Percentiles rank a stretch among this genome's conserved stretches.
phyloP scores from a whole-genome alignment of 1,140 invertebrate genomes.

The Polyergus mexicanus region DNA sequence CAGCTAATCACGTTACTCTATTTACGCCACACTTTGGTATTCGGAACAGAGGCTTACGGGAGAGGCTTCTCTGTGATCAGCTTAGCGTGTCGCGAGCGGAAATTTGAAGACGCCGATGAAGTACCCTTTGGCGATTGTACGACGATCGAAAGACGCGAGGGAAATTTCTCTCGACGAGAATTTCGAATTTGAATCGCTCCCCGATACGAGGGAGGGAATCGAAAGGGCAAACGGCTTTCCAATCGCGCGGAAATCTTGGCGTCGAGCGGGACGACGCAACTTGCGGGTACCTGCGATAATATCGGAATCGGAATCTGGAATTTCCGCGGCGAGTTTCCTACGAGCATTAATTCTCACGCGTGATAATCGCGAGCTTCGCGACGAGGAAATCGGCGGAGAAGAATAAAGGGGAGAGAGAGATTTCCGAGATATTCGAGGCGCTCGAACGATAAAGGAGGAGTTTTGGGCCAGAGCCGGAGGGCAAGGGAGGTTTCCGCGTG shows the following conservation, averaged over 20 bases:
- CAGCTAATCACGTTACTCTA: conserved; percentile 46
- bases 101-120: conserved; percentile 53
- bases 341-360: conserved; percentile 68
- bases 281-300: conserved; percentile 60
- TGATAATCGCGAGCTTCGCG: conserved; percentile 67
- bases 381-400: conserved; percentile 13
- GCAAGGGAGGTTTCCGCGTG: conserved; percentile 81
- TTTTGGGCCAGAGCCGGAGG: conserved; percentile 80
- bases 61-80: conserved; percentile 42
- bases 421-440: conserved; percentile 62
- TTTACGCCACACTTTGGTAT: conserved; percentile 26
- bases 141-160: neutral
- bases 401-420: neutral
- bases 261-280: conserved; percentile 20
- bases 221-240: neutral
- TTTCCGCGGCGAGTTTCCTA: conserved; percentile 59
- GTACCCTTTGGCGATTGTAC: conserved; percentile 30
- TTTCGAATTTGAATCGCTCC: conserved; percentile 3
- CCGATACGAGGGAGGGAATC: neutral
- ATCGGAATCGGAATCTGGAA: conserved; percentile 65
- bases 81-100: conserved; percentile 48
- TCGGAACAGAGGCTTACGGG: neutral
- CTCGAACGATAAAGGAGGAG: conserved; percentile 74
- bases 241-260: conserved; percentile 25
- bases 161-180: conserved; percentile 3